Conservation (phyloP, 2,888 invertebrate genomes). For the Panopea generosa region DNA sequence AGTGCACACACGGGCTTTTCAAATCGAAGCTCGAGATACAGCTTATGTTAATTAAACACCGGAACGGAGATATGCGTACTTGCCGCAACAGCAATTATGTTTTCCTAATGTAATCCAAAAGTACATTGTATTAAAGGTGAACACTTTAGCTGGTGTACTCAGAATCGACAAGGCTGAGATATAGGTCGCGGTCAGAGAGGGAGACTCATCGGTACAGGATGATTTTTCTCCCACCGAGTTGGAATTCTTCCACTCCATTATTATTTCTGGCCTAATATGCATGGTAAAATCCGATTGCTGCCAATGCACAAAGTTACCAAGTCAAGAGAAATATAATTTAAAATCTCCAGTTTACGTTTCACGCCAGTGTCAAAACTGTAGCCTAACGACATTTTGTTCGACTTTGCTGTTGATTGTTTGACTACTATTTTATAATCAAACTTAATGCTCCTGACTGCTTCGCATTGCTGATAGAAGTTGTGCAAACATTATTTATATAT, state of each 20-base stretch:
- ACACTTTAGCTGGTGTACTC: slow-evolving; percentile 65
- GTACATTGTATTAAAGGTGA: slow-evolving; percentile 61
- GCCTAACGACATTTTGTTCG: slow-evolving; percentile 19
- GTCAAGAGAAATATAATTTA: slow-evolving; percentile 62
- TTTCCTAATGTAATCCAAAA: slow-evolving; percentile 57
- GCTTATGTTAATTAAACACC: slow-evolving; percentile 58
- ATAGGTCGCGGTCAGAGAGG: slow-evolving; percentile 79
- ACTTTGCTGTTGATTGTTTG: too few species aligned
- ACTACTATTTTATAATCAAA: too few species aligned
- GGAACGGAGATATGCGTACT: slow-evolving; percentile 57
- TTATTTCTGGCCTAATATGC: slow-evolving; percentile 87
- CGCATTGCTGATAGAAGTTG: too few species aligned
- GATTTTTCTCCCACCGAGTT: slow-evolving; percentile 81
- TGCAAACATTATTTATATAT: too few species aligned
- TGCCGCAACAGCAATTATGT: slow-evolving; percentile 70
- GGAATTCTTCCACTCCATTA: slow-evolving; percentile 86
- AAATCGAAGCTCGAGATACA: slow-evolving; percentile 51
- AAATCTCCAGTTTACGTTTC: slow-evolving; percentile 46
- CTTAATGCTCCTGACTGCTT: too few species aligned
- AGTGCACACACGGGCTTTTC: slow-evolving; percentile 31
- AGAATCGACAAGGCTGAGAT: slow-evolving; percentile 66
- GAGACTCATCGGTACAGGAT: slow-evolving; percentile 82
- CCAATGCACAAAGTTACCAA: slow-evolving; percentile 49
- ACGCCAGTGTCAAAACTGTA: slow-evolving; percentile 48
- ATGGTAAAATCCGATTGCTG: slow-evolving; percentile 79